phyloP scores from a whole-genome alignment of 2,888 invertebrate species.

The Xylocampa areola region DNA sequence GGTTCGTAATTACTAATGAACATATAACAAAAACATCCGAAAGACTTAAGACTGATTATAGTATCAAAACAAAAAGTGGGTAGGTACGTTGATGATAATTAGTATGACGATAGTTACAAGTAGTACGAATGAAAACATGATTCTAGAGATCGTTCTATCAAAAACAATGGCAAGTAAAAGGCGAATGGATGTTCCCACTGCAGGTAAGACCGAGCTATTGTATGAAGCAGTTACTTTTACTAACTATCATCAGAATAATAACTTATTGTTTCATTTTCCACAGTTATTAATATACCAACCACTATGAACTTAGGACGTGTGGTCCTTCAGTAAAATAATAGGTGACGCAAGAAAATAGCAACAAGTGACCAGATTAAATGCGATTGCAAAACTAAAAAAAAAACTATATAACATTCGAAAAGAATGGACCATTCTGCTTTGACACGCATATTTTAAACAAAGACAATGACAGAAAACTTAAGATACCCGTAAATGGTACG shows the following conservation, averaged over 20 bases:
- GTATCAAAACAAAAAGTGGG: constrained; percentile 23
- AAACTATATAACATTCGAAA: too few relatives aligned
- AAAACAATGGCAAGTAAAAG: constrained; percentile 82
- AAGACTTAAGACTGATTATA: constrained; percentile 5
- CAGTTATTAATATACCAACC: constrained; percentile 60
- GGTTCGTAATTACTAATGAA: constrained; percentile 30
- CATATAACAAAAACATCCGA: constrained; percentile 13
- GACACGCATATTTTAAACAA: constrained; percentile 2
- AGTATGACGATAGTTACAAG: constrained; percentile 40
- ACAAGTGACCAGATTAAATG: neutral
- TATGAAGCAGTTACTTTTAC: constrained; percentile 77
- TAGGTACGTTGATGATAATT: constrained; percentile 34
- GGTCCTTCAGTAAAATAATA: constrained; percentile 24
- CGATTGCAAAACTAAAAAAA: too few relatives aligned
- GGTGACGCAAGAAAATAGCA: neutral
- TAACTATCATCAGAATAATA: constrained; percentile 67
- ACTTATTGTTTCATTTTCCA: constrained; percentile 66
- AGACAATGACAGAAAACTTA: neutral
- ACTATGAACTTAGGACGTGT: constrained; percentile 40
- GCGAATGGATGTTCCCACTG: constrained; percentile 77
- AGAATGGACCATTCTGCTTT: constrained; percentile 7
- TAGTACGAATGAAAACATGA: constrained; percentile 56
- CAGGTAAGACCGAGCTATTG: constrained; percentile 70
- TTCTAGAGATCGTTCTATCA: constrained; percentile 59
- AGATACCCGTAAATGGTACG: neutral